Conservation (phyloP, 2,797 vertebrate genomes). For the Protosalanx chinensis region DNA sequence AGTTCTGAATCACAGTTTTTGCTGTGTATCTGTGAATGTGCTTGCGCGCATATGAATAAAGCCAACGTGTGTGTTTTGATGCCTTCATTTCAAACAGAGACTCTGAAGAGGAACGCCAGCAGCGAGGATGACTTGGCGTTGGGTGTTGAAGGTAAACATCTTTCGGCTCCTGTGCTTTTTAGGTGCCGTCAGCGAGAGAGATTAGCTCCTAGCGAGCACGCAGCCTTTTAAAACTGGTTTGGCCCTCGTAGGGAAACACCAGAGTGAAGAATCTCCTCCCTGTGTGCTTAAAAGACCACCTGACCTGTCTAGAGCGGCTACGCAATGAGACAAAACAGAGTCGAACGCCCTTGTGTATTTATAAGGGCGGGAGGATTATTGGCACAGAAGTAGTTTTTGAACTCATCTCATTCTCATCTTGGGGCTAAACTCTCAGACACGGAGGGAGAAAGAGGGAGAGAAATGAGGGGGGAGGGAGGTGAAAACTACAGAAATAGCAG, state of each 20-base stretch:
- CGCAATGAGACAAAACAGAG: not conserved
- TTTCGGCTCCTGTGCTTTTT: constrained; percentile 32
- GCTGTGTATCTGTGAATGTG: not conserved
- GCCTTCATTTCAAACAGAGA: constrained; percentile 32
- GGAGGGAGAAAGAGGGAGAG: constrained; percentile 3
- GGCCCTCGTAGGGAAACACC: constrained; percentile 4
- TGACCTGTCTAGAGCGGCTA: not conserved
- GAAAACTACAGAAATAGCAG: constrained; percentile 13
- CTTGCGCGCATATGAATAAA: no score
- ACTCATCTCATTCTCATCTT: constrained; percentile 9
- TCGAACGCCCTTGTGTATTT: constrained; percentile 20
- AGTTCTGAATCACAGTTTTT: not conserved
- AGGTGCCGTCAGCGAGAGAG: constrained; percentile 17
- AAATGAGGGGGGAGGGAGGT: constrained; percentile 6
- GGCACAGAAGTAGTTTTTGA: constrained; percentile 1
- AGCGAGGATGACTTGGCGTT: constrained; percentile 63
- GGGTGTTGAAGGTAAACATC: constrained; percentile 64
- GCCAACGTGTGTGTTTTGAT: not conserved
- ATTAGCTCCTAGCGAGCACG: not conserved
- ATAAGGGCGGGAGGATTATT: constrained; percentile 17
- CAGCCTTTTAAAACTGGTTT: constrained; percentile 10
- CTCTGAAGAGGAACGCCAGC: constrained; percentile 44
- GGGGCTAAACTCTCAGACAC: not conserved
- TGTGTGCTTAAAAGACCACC: not conserved
- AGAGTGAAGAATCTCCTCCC: constrained; percentile 3